Conservation (phyloP, 2,888 invertebrate genomes). For the Hydriomena furcata region DNA sequence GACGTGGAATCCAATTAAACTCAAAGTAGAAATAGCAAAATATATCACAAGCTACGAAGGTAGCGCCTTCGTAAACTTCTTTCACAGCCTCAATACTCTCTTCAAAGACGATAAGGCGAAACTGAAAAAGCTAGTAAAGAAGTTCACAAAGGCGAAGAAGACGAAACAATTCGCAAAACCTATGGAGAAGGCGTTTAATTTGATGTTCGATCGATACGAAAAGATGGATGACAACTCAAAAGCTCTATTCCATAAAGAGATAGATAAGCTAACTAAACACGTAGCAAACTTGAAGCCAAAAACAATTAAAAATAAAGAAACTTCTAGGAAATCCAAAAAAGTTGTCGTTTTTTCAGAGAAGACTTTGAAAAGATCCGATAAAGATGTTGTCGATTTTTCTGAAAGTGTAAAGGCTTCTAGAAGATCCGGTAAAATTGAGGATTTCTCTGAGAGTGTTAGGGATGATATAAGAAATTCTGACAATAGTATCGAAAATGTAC, state of each 20-base stretch:
- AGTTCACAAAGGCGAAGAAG: conserved; percentile 12
- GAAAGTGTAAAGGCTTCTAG: no score
- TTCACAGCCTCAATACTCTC: conserved; percentile 13
- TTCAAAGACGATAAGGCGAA: conserved; percentile 12
- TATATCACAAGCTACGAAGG: conserved; percentile 14
- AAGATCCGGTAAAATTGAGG: not conserved
- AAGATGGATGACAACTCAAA: conserved; percentile 3
- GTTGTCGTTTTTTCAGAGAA: no score
- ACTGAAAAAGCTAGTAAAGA: conserved; percentile 15
- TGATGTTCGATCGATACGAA: conserved; percentile 13
- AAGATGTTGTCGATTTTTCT: no score
- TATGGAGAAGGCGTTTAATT: conserved; percentile 13
- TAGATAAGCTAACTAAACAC: conserved; percentile 5
- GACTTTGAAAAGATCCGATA: not conserved
- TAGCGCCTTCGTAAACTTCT: conserved; percentile 2
- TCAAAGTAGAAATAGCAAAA: conserved; percentile 26
- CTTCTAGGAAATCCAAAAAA: no score
- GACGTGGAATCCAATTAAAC: conserved; percentile 8
- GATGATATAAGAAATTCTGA: not conserved
- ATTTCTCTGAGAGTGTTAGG: not conserved
- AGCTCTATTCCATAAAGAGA: not conserved
- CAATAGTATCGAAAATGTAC: not conserved
- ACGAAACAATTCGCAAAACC: conserved; percentile 15
- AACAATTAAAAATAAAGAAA: no score
- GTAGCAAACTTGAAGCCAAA: not conserved